Base-by-base conservation (phyloP, 2,888 invertebrate genomes). In the Cancer borealis region DNA sequence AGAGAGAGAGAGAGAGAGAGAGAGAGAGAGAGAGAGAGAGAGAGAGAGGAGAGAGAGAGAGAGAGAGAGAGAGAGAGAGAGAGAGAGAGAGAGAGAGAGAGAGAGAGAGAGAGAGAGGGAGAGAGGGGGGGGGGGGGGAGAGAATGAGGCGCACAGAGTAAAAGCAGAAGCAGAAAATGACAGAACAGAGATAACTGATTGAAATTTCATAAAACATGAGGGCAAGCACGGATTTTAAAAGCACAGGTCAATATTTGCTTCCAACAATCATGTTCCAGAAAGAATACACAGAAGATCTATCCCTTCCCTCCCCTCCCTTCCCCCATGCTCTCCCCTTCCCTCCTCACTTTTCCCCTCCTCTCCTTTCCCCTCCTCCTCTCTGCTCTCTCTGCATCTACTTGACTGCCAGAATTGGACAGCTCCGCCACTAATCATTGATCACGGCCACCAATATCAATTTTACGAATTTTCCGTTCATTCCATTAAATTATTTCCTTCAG, bases 161-260 rank as follows among this genome's bases (percentile, higher is more conserved):
- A 54, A 14, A 66, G 66, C 54, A 21, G 66, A 66, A n/a, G 8
- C n/a, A 66, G 66, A 66, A 66, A 66, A 66, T 21, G 66, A 66
- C 66, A 66, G 21, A 66, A n/a, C 21, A 14, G 79, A 79, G 79
- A 79, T 79, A 79, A 30, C 79, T 30, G 79, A 79, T 79, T 79
- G 79, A 79, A 79, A 79, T 79, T 79, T 79, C 79, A 26, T 79
- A 79, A 79, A 79, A 79, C 79, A 79, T 79, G 79, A 79, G 30
- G 79, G 1, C 26, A 79, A 12, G 79, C 79, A 79, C 14, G 79
- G 30, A 79, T 79, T 79, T 79, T 79, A 30, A 79, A 79, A 79
- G 79, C 79, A 79, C 79, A 30, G 79, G 79, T 79, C 79, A 79
- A 79, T 30, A 79, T 79, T 79, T 30, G 21, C 79, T 79, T 26